Evolutionary conservation across 2,113 vertebrate genomes (phyloP).

Genomic region (Lates calcarifer): DNA sequence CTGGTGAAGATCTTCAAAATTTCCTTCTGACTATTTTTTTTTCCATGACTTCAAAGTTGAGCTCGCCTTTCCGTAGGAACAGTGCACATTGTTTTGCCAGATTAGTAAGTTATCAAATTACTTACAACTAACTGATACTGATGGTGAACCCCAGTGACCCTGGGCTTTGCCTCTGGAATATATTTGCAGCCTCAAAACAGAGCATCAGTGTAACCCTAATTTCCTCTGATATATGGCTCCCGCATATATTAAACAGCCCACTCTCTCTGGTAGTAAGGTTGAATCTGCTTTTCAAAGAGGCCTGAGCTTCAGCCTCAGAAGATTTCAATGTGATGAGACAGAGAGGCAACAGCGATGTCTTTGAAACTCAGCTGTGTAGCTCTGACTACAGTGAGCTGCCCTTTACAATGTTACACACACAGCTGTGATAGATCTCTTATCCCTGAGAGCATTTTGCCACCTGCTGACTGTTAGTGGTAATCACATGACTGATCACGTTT

Average conservation of each 20-base stretch:
- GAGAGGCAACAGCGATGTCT: constrained; percentile 37
- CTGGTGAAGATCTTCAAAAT: too few species aligned
- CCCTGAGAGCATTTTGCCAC: constrained; percentile 82
- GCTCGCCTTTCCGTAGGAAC: not conserved
- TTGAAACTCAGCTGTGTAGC: constrained; percentile 39
- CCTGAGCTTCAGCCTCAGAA: constrained; percentile 13
- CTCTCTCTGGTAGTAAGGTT: not conserved
- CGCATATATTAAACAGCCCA: constrained; percentile 2
- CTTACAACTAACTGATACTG: not conserved
- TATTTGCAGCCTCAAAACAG: not conserved
- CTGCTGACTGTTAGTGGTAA: constrained; percentile 79
- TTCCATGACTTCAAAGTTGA: not conserved
- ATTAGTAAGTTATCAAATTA: not conserved
- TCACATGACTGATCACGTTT: constrained; percentile 61
- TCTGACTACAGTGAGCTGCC: constrained; percentile 3
- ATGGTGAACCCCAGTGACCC: not conserved
- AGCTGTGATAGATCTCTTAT: constrained; percentile 47
- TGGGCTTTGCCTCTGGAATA: not conserved
- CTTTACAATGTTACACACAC: constrained; percentile 49
- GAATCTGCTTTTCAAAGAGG: constrained; percentile 31
- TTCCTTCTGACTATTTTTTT: not conserved
- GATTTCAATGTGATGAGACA: constrained; percentile 34
- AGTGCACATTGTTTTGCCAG: not conserved
- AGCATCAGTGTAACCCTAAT: not conserved
- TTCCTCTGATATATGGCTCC: not conserved